phyloP scores from a whole-genome alignment of 2,113 vertebrate species.

The Campylomormyrus tamandua region DNA sequence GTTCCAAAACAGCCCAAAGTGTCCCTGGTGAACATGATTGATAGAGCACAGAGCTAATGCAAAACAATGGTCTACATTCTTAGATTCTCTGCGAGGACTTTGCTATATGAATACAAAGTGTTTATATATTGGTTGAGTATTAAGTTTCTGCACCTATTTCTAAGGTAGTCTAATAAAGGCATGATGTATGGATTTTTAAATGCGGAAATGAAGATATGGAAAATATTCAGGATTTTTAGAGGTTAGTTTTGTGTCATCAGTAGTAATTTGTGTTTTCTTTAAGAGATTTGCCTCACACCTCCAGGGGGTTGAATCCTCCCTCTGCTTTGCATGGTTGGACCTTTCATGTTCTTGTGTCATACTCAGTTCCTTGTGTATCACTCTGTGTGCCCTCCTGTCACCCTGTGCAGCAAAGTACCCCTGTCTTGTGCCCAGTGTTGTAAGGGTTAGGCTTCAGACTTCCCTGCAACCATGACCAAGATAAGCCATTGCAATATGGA shows the following conservation, averaged over 20 bases:
- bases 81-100: conserved; percentile 19
- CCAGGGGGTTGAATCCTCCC: not conserved
- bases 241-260: not conserved
- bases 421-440: not conserved
- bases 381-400: not conserved
- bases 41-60: conserved; percentile 14
- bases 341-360: not conserved
- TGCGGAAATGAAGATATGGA: not conserved
- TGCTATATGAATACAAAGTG: conserved; percentile 15
- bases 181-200: not conserved
- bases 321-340: not conserved
- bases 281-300: not conserved
- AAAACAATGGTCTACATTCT: conserved; percentile 24
- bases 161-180: not conserved
- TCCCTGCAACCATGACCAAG: not conserved
- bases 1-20: conserved; percentile 29
- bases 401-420: not conserved
- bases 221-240: not conserved
- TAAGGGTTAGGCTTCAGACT: not conserved
- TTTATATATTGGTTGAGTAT: not conserved
- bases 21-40: conserved; percentile 26
- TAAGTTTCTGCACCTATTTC: not conserved
- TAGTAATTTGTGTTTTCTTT: not conserved
- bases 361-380: not conserved
- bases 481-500: not conserved